These are phyloP conservation scores for Datnioides undecimradiatus DNA, from an alignment of 2,113 vertebrate genomes.

Conservation along the genomic window DNA sequence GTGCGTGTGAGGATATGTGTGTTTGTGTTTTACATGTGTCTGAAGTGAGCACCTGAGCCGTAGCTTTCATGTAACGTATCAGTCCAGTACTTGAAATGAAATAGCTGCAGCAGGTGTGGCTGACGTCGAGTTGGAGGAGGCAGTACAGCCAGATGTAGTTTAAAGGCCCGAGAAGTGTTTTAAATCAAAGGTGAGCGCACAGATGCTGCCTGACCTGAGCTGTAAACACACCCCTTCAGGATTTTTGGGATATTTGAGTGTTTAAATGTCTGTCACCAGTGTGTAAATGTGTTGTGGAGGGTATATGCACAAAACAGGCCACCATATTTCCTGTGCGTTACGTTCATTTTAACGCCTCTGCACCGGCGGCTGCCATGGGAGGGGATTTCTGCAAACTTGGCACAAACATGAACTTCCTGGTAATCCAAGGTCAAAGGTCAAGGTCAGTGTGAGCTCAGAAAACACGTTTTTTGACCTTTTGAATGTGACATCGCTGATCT, in stretches of 20 bases:
- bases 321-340: no score
- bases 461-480: no score
- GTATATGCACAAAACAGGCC: no score
- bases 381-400: no score
- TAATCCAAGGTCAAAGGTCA: no score
- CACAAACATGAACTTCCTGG: no score
- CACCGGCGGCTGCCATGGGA: no score
- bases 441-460: no score
- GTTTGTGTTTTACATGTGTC: slow-evolving; percentile 1
- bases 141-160: slow-evolving; percentile 5
- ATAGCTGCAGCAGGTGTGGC: slow-evolving; percentile 30
- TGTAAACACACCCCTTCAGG: background rate
- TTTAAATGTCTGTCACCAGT: no score
- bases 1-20: background rate
- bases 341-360: no score
- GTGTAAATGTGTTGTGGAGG: no score
- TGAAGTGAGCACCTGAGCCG: slow-evolving; percentile 26
- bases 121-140: slow-evolving; percentile 15
- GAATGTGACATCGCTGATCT: no score
- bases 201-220: background rate
- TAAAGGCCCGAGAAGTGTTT: background rate
- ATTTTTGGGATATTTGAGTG: background rate
- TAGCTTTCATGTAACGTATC: slow-evolving; percentile 26
- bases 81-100: slow-evolving; percentile 43
- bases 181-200: background rate